Evolutionary conservation across 30 jellyfish, hydroid and myxozoan species (phyloP).

Genomic region (Pseudorhiza aurosa): DNA sequence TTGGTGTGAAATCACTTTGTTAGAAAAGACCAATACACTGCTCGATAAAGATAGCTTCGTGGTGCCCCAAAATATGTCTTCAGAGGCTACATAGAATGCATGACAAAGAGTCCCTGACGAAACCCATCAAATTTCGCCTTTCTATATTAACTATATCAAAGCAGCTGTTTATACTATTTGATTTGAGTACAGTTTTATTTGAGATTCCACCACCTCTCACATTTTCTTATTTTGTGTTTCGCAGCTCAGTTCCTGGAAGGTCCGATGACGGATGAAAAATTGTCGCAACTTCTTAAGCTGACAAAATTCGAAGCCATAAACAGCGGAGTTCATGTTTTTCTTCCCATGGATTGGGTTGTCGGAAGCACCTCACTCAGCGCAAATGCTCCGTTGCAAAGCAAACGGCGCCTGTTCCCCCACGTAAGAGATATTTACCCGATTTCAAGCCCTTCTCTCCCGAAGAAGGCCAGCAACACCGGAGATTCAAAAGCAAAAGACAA

Average conservation of each 20-base stretch:
- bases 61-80: too few species aligned
- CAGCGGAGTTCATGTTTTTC: constrained; percentile 73
- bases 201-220: background rate
- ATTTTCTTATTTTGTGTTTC: background rate
- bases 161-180: too few species aligned
- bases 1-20: too few species aligned
- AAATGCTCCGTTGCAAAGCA: constrained; percentile 57
- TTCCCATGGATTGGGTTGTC: constrained; percentile 89
- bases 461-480: background rate
- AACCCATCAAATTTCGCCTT: too few species aligned
- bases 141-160: too few species aligned
- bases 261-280: constrained; percentile 26
- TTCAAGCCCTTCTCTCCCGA: constrained; percentile 33
- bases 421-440: constrained; percentile 57
- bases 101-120: too few species aligned
- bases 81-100: too few species aligned
- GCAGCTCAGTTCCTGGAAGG: constrained; percentile 60
- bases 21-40: too few species aligned
- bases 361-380: constrained; percentile 51
- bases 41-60: too few species aligned
- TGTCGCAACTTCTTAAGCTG: constrained; percentile 52
- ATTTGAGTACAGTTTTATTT: too few species aligned
- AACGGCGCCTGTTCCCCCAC: constrained; percentile 41
- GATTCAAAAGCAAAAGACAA: constrained; percentile 12
- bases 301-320: constrained; percentile 72